Evolutionary conservation across 35 echinoderm and acorn worm species (phyloP), one percentile per base, ranked within the genome.

Genomic region (Patiria miniata): DNA sequence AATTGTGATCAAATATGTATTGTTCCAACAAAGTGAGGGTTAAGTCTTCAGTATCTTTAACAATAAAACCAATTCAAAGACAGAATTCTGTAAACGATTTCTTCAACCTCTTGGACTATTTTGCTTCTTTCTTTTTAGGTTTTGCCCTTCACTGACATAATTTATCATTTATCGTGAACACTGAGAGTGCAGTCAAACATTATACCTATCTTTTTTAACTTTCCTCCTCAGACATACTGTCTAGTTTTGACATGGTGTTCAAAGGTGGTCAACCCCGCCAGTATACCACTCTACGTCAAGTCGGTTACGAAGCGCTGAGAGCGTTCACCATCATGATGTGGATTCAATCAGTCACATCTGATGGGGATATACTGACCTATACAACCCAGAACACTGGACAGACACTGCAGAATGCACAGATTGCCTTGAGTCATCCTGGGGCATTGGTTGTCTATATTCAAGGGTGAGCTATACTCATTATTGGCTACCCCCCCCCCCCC

Each of bases 401-500:
- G 28, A 69, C 61, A 29, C 61, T 36, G 23, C 19, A 69, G 0
- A 23, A 26, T 10, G 61, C 61, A 7, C 30, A 69, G 61, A 22
- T 69, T 69, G 61, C 61, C 61, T 22, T 69, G 18, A 69, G 61
- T 29, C 9, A 69, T 69, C 61, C 61, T 69, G 23, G 14, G 61
- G 61, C 61, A 0, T 34, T 69, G 61, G 34, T 2, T 23, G 34
- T 69, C 61, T 69, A 12, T 8, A 69, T 69, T 8, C 23, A 29
- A 34, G 61, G 61, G 61, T 69, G 28, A 73, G 65, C 10, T 26
- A 6, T 19, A 6, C 12, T 47, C 42, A 12, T 47, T n/a, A n/a
- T n/a, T n/a, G n/a, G n/a, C 42, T 47, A 12, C 12, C 42, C 42
- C 42, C 42, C 12, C 42, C 42, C 42, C 42, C 12, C 12, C 42